Base-by-base conservation (phyloP, 2,113 vertebrate species). In the Oncorhynchus masou region DNA sequence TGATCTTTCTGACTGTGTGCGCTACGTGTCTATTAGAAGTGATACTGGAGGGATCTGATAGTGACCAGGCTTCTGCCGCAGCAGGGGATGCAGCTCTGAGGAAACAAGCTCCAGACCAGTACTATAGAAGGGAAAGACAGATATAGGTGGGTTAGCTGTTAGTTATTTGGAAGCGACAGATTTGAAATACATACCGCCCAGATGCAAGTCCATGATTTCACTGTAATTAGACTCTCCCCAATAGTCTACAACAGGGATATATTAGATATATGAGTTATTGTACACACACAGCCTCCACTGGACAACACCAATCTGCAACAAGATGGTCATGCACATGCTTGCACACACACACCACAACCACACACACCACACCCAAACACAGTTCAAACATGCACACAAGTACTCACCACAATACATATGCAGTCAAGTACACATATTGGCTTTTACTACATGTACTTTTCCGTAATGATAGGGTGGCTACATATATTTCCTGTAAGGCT, bases 211-310 rank as follows among this genome's bases (percentile, higher is more conserved):
- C 96, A 99, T 96, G 98, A 98, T 95, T 95, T 97, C 97, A 97
- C 95, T 99, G 97, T 98, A 98, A 99, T 97, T 97, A 97, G 97
- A 98, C 93, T 99, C 98, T 96, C 98, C 98, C 97, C 98, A 99
- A 97, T 98, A 99, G 97, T 99, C 98, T 99, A 99, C 92, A 99
- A 98, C 90, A 96, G 96, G 97, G 96, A 97, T 97, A 96, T 84
- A 96, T 96, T 96, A 94, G 94, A 99, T 92, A 97, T 88, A 80
- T 77, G 88, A 93, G 95, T 99, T 97, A 98, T 91, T 96, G 91
- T 85, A 91, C 85, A 83, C 76, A 80, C 19, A 45, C 34, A 49
- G 22, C 72, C 84, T 88, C 87, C 88, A 88, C 81, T 83, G 84
- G 22, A 12, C 64, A 45, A 78, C 66, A 74, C 22, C 71, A 78